Evolutionary conservation across 2,797 vertebrate species (phyloP).

Genomic region (Spinus pinus): DNA sequence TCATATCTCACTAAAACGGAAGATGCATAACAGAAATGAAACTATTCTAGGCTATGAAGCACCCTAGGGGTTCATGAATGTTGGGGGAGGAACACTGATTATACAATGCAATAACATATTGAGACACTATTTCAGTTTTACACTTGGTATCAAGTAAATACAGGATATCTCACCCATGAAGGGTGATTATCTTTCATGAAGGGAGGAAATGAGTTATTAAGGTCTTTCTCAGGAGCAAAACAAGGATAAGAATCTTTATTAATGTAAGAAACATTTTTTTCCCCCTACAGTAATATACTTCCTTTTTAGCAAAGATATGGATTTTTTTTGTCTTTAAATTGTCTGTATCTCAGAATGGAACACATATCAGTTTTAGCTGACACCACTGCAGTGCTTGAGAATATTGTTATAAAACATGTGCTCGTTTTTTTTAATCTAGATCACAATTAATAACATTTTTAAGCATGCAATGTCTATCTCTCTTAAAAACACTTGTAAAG

Average conservation of each 20-base stretch:
- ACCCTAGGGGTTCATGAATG: slow-evolving; percentile 72
- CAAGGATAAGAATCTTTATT: slow-evolving; percentile 64
- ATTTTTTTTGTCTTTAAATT: slow-evolving; percentile 45
- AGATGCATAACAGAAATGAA: slow-evolving; percentile 46
- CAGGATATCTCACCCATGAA: slow-evolving; percentile 77
- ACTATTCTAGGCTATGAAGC: slow-evolving; percentile 67
- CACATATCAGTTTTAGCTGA: slow-evolving; percentile 49
- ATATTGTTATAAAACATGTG: slow-evolving; percentile 46
- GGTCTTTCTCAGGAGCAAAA: slow-evolving; percentile 67
- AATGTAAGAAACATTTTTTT: slow-evolving; percentile 45
- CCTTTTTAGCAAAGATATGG: slow-evolving; percentile 43
- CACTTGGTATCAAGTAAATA: slow-evolving; percentile 72
- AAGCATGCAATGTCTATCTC: slow-evolving; percentile 49
- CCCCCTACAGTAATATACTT: slow-evolving; percentile 39
- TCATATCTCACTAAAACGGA: slow-evolving; percentile 64
- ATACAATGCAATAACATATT: slow-evolving; percentile 67
- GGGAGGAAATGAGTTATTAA: slow-evolving; percentile 72
- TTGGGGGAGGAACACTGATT: slow-evolving; percentile 69
- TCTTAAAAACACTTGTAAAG: slow-evolving; percentile 52
- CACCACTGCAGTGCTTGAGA: slow-evolving; percentile 11
- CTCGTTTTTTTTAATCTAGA: slow-evolving; percentile 67
- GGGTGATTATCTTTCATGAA: slow-evolving; percentile 74
- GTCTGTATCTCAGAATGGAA: slow-evolving; percentile 30
- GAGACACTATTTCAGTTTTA: slow-evolving; percentile 75
- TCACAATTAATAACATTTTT: slow-evolving; percentile 63